These are phyloP conservation scores for Sebastiscus albofasciatus DNA, from an alignment of 2,797 vertebrate species.

Conservation along the genomic window DNA sequence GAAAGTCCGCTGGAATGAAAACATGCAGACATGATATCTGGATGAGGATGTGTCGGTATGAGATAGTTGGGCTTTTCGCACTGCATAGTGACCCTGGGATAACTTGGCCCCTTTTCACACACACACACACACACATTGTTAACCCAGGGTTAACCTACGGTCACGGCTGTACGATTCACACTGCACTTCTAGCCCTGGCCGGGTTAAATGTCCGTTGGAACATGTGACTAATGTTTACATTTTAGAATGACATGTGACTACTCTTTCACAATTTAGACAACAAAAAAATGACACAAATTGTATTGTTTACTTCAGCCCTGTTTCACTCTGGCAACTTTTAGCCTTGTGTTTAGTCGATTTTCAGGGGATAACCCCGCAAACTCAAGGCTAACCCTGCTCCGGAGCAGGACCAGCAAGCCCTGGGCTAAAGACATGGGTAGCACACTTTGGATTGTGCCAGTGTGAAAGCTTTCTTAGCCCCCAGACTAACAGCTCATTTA, in stretches of 20 bases:
- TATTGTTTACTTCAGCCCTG: not conserved
- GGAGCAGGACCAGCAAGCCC: not conserved
- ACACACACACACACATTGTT: not conserved
- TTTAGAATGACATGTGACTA: not conserved
- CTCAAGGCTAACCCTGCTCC: not conserved
- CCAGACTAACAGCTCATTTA: too few relatives aligned
- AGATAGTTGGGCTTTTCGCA: not conserved
- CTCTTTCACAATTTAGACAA: not conserved
- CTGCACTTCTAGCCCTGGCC: not conserved
- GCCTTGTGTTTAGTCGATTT: too few relatives aligned
- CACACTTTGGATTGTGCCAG: not conserved
- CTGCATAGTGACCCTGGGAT: not conserved
- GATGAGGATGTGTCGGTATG: not conserved
- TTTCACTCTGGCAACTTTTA: not conserved
- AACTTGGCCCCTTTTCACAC: not conserved
- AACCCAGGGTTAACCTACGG: not conserved
- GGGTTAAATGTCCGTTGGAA: not conserved
- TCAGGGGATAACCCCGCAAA: not conserved
- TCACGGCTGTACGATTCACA: not conserved
- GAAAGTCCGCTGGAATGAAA: slow-evolving; percentile 12
- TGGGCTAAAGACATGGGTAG: not conserved
- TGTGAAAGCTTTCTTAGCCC: not conserved
- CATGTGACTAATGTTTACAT: not conserved
- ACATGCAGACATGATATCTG: not conserved
- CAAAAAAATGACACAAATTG: not conserved